phyloP scores from a whole-genome alignment of 2,888 invertebrate genomes.

The Ennomos fuscantarius region DNA sequence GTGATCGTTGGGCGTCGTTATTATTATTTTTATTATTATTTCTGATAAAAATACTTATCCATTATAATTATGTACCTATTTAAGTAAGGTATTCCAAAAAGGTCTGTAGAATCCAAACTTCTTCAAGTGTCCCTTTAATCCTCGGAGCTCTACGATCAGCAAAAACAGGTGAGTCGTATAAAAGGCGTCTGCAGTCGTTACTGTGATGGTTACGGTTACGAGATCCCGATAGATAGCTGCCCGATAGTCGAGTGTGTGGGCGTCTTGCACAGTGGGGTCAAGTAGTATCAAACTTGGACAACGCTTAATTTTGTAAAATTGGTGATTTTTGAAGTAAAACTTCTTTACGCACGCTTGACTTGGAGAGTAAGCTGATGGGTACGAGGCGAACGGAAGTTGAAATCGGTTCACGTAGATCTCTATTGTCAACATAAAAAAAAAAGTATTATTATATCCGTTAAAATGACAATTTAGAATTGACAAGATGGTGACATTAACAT shows the following conservation, averaged over 20 bases:
- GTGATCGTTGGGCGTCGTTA: no score
- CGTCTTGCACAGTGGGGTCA: slow-evolving; percentile 11
- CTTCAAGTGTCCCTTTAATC: slow-evolving; percentile 22
- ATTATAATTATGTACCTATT: no score
- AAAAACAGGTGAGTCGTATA: slow-evolving; percentile 30
- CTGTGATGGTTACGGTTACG: slow-evolving; percentile 20
- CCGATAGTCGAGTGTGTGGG: slow-evolving; percentile 15
- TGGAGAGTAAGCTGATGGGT: no score
- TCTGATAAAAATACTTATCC: background rate
- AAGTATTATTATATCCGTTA: no score
- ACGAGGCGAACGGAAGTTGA: no score
- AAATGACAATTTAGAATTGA: no score
- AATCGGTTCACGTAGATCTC: no score
- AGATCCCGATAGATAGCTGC: slow-evolving; percentile 24
- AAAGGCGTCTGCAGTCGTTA: slow-evolving; percentile 24
- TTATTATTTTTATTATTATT: background rate
- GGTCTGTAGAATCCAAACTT: slow-evolving; percentile 12
- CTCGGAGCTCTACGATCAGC: slow-evolving; percentile 25
- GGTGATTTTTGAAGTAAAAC: no score
- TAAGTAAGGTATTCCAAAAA: background rate
- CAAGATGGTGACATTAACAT: no score
- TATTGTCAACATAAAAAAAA: no score
- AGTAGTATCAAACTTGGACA: background rate
- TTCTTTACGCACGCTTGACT: no score
- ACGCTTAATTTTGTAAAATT: background rate